Evolutionary conservation across 2,797 vertebrate genomes (phyloP).

Genomic region (Tamandua tetradactyla): DNA sequence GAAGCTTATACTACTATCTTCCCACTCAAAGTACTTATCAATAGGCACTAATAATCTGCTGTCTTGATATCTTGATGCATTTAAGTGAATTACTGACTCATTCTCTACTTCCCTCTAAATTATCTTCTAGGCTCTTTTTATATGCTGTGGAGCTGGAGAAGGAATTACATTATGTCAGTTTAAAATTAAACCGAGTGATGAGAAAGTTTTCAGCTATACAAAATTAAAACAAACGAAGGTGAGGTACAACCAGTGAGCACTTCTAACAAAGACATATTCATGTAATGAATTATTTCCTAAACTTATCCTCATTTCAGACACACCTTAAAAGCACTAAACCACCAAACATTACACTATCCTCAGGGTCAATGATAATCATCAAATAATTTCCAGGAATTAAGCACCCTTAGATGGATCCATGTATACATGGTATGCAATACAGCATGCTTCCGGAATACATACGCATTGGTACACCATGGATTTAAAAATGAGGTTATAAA

Average conservation of each 20-base stretch:
- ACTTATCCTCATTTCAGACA: background rate
- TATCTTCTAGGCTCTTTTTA: conserved; percentile 77
- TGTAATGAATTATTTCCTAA: conserved; percentile 40
- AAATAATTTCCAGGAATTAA: background rate
- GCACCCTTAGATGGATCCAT: background rate
- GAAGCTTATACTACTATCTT: background rate
- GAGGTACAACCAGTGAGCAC: conserved; percentile 11
- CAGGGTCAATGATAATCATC: background rate
- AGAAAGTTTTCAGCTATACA: conserved; percentile 58
- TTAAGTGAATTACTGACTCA: conserved; percentile 16
- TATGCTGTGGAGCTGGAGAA: conserved; percentile 57
- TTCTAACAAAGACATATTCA: background rate
- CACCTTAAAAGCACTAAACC: conserved; percentile 3
- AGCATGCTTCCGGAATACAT: background rate
- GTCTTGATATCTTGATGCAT: background rate
- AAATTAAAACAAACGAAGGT: conserved; percentile 53
- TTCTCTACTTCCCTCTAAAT: conserved; percentile 37
- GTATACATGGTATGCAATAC: too few species aligned
- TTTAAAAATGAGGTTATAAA: conserved; percentile 40
- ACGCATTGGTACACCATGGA: background rate
- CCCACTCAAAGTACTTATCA: background rate
- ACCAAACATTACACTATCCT: background rate
- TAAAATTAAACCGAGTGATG: conserved; percentile 58
- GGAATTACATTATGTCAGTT: conserved; percentile 65
- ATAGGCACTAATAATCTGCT: background rate